Base-by-base conservation (phyloP, 1,140 invertebrate genomes). In the Sarcophaga bullata region DNA sequence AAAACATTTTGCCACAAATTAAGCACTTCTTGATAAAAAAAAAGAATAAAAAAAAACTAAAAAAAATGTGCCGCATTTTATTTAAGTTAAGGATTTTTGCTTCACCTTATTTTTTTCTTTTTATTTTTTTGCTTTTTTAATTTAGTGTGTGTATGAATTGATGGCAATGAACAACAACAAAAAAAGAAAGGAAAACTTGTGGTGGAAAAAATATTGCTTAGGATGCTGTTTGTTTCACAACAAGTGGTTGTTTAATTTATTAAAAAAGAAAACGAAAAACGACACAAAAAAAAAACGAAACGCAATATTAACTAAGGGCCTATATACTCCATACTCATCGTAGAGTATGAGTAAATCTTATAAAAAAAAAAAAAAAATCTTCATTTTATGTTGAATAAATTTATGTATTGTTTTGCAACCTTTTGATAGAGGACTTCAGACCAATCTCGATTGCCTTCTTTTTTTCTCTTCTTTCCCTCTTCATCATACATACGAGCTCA, bases 1-100 rank as follows among this genome's bases (percentile, higher is more conserved):
- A 78, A 78, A 78, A 78, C 75, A 78, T 78, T 78, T 78, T 78
- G 75, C 75, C 75, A 78, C 75, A 78, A 78, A 78, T 78, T 78
- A 78, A 78, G 75, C 75, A 78, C 75, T 78, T 78, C 75, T 78
- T 78, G 75, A 78, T 78, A 78, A 78, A 76, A 78, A 78, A 37
- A 37, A 37, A 37, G 4, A 37, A 4, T 37, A 37, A 37, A 37
- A n/a, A n/a, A n/a, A n/a, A n/a, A n/a, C n/a, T n/a, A n/a, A n/a
- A n/a, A n/a, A n/a, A n/a, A n/a, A n/a, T n/a, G n/a, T 37, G 25
- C 25, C 25, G 25, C 25, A 37, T 37, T 37, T 37, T 37, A 37
- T 37, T 37, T 37, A 37, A 37, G 25, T 37, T 37, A 4, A 37
- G 25, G 25, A 37, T 37, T 78, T 25, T 37, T 54, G 58, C 80